Conservation (phyloP, 1,140 invertebrate species). For the Caerostris extrusa region DNA sequence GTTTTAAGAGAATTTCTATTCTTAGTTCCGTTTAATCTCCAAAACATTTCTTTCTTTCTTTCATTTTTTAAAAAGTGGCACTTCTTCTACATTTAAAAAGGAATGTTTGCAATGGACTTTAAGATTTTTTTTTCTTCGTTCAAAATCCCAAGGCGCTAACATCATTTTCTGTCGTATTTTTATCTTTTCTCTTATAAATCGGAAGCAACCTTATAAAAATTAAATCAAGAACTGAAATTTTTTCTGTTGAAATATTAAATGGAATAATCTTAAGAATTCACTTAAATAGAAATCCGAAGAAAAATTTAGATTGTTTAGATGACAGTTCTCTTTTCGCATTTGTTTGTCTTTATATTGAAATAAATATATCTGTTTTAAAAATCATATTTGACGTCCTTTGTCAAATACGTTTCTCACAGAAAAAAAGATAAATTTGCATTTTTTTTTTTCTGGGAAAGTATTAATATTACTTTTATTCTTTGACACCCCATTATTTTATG, state of each 20-base stretch:
- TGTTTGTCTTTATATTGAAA: not conserved
- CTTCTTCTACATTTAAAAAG: not conserved
- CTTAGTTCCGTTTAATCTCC: not conserved
- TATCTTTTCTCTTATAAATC: not conserved
- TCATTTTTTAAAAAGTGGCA: not conserved
- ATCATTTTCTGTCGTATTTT: not conserved
- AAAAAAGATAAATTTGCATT: not conserved
- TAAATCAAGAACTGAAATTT: not conserved
- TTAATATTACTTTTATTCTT: slow-evolving; percentile 1
- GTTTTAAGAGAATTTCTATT: slow-evolving; percentile 10
- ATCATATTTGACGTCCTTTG: not conserved
- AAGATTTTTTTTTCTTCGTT: not conserved
- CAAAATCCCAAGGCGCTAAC: not conserved
- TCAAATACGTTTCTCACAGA: not conserved
- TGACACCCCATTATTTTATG: not conserved
- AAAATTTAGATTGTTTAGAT: slow-evolving; percentile 4
- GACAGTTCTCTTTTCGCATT: not conserved
- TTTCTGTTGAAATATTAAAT: not conserved
- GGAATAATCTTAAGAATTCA: not conserved
- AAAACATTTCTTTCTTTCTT: slow-evolving; percentile 5
- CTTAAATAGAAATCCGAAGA: not conserved
- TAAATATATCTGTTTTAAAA: not conserved
- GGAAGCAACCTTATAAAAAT: not conserved
- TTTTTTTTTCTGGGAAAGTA: not conserved
- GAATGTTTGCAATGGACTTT: not conserved